Percentiles rank a stretch among this genome's conserved stretches.
phyloP scores from a whole-genome alignment of 2,888 invertebrate species.

The Drosophila niveifrons region DNA sequence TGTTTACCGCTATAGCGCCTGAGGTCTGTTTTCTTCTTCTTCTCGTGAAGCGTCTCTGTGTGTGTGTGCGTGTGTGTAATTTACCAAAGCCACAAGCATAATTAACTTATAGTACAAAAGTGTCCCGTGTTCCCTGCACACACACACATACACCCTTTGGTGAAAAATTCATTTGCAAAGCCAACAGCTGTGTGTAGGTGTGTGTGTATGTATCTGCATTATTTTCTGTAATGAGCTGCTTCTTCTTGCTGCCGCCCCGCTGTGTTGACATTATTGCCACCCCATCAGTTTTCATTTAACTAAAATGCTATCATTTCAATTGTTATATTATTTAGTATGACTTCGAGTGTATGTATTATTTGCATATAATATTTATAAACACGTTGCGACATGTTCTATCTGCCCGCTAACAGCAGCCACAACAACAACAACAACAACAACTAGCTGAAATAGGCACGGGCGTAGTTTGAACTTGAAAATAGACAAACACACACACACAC shows the following conservation, averaged over 20 bases:
- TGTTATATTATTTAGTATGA: constrained; percentile 50
- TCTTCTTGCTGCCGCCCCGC: neutral
- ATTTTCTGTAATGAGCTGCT: constrained; percentile 59
- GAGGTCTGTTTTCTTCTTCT: constrained; percentile 52
- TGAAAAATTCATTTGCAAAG: constrained; percentile 34
- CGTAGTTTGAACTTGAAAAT: constrained; percentile 56
- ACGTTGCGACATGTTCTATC: constrained; percentile 28
- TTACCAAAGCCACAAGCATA: constrained; percentile 62
- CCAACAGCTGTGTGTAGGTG: constrained; percentile 41
- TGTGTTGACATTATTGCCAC: constrained; percentile 70
- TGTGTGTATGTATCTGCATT: constrained; percentile 52
- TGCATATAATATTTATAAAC: constrained; percentile 49
- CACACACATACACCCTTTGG: neutral
- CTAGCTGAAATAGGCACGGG: constrained; percentile 29
- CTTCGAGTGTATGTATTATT: constrained; percentile 29
- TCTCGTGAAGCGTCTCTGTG: constrained; percentile 1
- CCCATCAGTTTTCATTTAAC: constrained; percentile 53
- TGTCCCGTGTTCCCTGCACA: neutral
- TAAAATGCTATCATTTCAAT: constrained; percentile 66
- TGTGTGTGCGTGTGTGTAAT: constrained; percentile 33
- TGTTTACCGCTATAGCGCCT: constrained; percentile 54
- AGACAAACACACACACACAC: constrained; percentile 20
- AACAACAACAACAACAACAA: constrained; percentile 22
- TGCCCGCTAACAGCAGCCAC: neutral
- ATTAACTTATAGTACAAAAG: constrained; percentile 60